These are phyloP conservation scores for Phenganax stokvisi DNA, from an alignment of 92 coral and sea anemone species.

Conservation along the genomic window DNA sequence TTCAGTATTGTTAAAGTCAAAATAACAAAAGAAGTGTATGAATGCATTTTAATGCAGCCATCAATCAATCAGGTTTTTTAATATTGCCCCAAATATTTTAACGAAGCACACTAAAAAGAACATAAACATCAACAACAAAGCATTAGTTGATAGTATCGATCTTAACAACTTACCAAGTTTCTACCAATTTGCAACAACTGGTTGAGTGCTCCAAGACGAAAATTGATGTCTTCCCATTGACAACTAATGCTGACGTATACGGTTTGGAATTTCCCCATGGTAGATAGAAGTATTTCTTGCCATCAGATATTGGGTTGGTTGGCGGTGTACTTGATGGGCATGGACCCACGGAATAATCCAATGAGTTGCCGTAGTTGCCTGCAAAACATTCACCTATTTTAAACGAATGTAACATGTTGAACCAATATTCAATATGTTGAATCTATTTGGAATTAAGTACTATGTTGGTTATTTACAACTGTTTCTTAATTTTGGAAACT, in stretches of 20 bases:
- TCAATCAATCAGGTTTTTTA: too few relatives aligned
- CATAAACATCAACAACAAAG: too few relatives aligned
- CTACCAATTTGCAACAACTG: conserved; percentile 59
- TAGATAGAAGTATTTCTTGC: conserved; percentile 69
- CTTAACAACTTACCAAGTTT: conserved; percentile 55
- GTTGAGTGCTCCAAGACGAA: conserved; percentile 79
- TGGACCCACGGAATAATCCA: conserved; percentile 83
- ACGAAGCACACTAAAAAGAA: too few relatives aligned
- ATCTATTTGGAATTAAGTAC: too few relatives aligned
- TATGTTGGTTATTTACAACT: too few relatives aligned
- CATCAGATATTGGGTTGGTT: conserved; percentile 76
- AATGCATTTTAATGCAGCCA: too few relatives aligned
- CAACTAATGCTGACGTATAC: conserved; percentile 75
- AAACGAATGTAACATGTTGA: neutral
- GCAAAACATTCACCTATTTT: neutral
- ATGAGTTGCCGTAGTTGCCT: conserved; percentile 93
- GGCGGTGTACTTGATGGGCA: conserved; percentile 84
- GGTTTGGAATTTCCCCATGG: conserved; percentile 97
- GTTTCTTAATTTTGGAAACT: too few relatives aligned
- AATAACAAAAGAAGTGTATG: too few relatives aligned
- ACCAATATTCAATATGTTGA: neutral
- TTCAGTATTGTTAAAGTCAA: too few relatives aligned
- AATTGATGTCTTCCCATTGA: conserved; percentile 82
- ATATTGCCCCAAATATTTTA: too few relatives aligned
- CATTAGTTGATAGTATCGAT: neutral